phyloP scores from a whole-genome alignment of 2,797 vertebrate species.

The Agapornis canus region DNA sequence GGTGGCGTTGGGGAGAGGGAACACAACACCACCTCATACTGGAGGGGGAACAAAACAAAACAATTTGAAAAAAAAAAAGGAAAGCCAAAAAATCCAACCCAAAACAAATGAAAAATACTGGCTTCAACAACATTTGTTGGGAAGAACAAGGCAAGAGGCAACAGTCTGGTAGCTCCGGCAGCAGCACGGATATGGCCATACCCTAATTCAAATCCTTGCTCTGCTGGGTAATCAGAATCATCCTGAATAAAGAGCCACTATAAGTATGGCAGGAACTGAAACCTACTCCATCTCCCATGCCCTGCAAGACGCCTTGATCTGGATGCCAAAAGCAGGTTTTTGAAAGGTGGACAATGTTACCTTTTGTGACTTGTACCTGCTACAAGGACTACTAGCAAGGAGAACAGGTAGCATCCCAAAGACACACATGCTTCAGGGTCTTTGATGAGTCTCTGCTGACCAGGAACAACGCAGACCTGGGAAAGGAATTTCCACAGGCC shows the following conservation, averaged over 20 bases:
- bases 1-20: not conserved
- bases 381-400: not conserved
- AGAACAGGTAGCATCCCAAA: not conserved
- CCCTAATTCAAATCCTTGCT: not conserved
- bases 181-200: not conserved
- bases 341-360: not conserved
- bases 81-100: too few relatives aligned
- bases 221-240: not conserved
- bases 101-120: not conserved
- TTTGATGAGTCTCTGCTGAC: not conserved
- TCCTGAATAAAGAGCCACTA: not conserved
- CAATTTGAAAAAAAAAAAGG: not conserved
- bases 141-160: not conserved
- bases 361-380: not conserved
- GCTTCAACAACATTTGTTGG: not conserved
- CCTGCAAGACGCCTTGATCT: rapidly evolving
- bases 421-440: not conserved
- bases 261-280: not conserved
- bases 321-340: rapidly evolving
- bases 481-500: not conserved
- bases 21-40: not conserved
- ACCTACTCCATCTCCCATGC: not conserved
- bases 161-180: not conserved
- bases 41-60: too few relatives aligned
- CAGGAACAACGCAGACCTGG: not conserved